phyloP scores from a whole-genome alignment of 2,888 invertebrate genomes.

The Parnassius orleans region DNA sequence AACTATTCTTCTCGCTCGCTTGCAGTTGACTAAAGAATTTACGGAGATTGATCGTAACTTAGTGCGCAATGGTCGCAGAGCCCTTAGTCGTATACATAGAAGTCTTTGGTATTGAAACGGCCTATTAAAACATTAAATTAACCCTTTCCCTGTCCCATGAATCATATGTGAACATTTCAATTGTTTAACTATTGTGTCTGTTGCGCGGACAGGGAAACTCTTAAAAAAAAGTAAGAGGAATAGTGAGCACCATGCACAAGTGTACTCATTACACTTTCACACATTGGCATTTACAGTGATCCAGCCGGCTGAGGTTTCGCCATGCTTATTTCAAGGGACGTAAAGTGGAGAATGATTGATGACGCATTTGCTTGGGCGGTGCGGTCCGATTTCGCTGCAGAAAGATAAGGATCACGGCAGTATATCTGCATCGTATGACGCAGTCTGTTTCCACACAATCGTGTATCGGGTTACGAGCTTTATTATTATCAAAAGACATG shows the following conservation, averaged over 20 bases:
- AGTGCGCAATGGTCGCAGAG: too few relatives aligned
- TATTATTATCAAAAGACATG: background rate
- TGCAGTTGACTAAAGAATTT: too few relatives aligned
- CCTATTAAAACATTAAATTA: background rate
- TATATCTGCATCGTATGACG: background rate
- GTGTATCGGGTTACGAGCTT: constrained; percentile 1
- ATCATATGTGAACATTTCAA: too few relatives aligned
- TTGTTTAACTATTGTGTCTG: too few relatives aligned
- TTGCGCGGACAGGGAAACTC: too few relatives aligned
- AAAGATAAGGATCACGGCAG: constrained; percentile 4
- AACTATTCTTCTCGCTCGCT: too few relatives aligned
- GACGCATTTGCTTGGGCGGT: background rate
- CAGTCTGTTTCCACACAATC: background rate
- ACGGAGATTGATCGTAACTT: too few relatives aligned
- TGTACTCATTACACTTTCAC: constrained; percentile 29
- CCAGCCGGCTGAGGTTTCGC: constrained; percentile 5
- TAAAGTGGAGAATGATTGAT: constrained; percentile 20
- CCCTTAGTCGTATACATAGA: too few relatives aligned
- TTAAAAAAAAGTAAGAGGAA: background rate
- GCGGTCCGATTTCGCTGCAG: background rate
- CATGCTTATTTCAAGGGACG: constrained; percentile 1
- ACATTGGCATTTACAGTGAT: constrained; percentile 22
- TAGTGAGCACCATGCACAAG: background rate
- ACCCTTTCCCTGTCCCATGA: too few relatives aligned
- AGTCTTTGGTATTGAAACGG: too few relatives aligned